Percentiles rank a stretch among this genome's conserved stretches.
Conservation (phyloP, 2,797 vertebrate species). For the Falco novaeseelandiae region DNA sequence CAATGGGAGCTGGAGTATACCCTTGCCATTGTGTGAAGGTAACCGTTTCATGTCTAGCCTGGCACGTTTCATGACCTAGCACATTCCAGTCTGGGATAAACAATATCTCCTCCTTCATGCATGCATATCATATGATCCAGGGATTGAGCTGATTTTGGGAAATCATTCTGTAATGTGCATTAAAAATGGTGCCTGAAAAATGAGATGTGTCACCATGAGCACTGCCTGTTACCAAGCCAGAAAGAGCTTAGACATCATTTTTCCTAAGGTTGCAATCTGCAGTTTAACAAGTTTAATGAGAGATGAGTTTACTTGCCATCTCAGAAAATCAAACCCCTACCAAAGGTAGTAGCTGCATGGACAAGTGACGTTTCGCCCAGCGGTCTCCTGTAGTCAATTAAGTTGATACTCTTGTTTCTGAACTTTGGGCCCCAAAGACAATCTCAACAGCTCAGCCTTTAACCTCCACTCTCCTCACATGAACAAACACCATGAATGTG, state of each 20-base stretch:
- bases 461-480: not conserved
- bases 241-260: not conserved
- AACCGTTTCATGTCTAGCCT: not conserved
- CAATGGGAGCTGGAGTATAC: slow-evolving; percentile 85
- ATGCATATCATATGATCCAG: not conserved
- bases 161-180: not conserved
- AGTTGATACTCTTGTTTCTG: not conserved
- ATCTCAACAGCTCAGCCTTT: not conserved
- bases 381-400: not conserved
- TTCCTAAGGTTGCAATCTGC: not conserved
- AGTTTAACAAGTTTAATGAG: not conserved
- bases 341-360: not conserved
- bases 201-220: not conserved
- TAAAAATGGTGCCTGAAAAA: not conserved
- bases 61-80: not conserved
- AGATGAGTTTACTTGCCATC: not conserved
- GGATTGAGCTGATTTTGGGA: not conserved
- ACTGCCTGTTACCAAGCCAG: not conserved
- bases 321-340: not conserved
- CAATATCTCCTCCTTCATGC: not conserved
- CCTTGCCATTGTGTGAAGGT: slow-evolving; percentile 82
- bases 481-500: not conserved
- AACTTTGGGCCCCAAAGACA: not conserved
- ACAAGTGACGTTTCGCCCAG: not conserved
- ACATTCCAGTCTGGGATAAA: not conserved